Evolutionary conservation across 2,797 vertebrate genomes (phyloP), one percentile per base, ranked within the genome.

Genomic region (Triplophysa bombifrons): DNA sequence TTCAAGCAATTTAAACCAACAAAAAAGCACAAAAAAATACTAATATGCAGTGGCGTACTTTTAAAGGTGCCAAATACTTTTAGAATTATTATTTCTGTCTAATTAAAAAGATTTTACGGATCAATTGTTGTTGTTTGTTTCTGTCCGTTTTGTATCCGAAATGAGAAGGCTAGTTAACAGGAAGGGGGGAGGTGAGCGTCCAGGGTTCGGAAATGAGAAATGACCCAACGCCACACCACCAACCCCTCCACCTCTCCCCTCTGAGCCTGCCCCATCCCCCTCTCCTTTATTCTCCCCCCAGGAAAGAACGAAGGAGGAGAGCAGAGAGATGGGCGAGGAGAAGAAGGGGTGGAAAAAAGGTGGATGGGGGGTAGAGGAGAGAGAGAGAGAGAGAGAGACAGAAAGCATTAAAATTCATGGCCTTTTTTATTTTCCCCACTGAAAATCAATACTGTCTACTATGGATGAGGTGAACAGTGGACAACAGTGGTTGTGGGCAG

Each of bases 371-470:
- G 76, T 41, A 65, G 69, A 55, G 53, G 74, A 66, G 46, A 76
- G 80, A 74, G 65, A 61, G 65, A 61, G 88, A 90, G 46, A 76
- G 80, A 74, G 65, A 44, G 74, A 75, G 88, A 90, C 90, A 91
- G 91, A 84, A 90, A 87, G 89, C 93, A 94, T 93, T 93, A 93
- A 93, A 93, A 94, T 94, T 94, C 93, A 94, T 94, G 92, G 91
- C 86, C 91, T 93, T 94, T 94, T 93, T 94, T 94, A 93, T 93
- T 93, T 93, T 93, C 91, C 84, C 86, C 87, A 90, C 91, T 92
- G 91, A 93, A 92, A 94, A 94, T 94, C 93, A 93, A 94, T 94
- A 93, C 91, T 88, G 93, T 93, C 92, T 93, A 92, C 91, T 93
- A 92, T 93, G 92, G 91, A 93, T 92, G 92, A 93, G 92, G 92